Percentiles rank a stretch among this genome's conserved stretches.
These are phyloP conservation scores for Grus americana DNA, from an alignment of 2,113 vertebrate species.

Conservation along the genomic window DNA sequence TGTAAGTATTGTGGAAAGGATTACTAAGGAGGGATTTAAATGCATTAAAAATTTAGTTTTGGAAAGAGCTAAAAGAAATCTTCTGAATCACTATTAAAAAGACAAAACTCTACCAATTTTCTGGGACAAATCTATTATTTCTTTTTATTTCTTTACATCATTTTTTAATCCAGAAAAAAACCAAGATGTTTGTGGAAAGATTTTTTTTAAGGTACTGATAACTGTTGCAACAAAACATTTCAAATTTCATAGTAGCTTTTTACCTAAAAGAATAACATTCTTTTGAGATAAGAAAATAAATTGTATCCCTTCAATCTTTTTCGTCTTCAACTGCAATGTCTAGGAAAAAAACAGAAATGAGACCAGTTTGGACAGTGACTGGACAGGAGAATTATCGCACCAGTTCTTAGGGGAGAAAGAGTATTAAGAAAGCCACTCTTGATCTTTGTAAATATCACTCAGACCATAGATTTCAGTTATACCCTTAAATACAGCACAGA, in stretches of 20 bases:
- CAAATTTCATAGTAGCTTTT: background rate
- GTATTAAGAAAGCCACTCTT: background rate
- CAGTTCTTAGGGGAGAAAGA: background rate
- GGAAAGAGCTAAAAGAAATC: background rate
- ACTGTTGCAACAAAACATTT: background rate
- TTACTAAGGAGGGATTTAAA: background rate
- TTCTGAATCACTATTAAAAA: background rate
- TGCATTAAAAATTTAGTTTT: background rate
- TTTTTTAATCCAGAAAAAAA: background rate
- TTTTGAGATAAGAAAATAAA: background rate
- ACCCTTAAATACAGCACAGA: background rate
- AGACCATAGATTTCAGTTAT: background rate
- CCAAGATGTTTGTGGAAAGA: background rate
- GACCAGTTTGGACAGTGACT: background rate
- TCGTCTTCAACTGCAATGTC: background rate
- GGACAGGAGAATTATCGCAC: background rate
- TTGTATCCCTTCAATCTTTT: background rate
- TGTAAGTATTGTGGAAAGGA: background rate
- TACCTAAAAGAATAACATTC: background rate
- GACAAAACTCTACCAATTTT: background rate
- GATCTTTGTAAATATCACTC: background rate
- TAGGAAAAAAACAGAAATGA: background rate
- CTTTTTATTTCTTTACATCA: background rate
- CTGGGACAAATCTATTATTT: background rate
- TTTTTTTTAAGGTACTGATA: background rate